A percentile compares a stretch with the other conserved stretches of the same genome.
phyloP scores from a whole-genome alignment of 92 coral and sea anemone species.

The Epizoanthus ramosus region DNA sequence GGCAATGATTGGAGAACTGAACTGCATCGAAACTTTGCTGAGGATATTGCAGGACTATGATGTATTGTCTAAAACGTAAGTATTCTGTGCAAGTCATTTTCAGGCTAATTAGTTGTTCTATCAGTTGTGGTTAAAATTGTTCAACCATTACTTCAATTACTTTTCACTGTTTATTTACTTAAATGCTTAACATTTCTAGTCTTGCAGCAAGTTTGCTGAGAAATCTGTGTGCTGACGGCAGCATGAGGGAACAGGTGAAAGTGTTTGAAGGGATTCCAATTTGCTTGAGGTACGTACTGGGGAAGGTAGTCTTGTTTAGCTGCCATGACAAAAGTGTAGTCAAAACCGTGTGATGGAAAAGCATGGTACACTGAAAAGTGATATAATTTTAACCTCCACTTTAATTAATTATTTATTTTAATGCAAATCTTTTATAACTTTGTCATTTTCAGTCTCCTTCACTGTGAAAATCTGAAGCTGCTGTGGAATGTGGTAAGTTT shows the following conservation, averaged over 20 bases:
- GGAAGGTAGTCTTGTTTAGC: no score
- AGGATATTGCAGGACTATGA: constrained; percentile 94
- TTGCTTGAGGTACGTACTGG: constrained; percentile 77
- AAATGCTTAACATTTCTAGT: constrained; percentile 42
- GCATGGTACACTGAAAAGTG: not conserved
- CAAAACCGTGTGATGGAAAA: no score
- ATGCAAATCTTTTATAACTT: not conserved
- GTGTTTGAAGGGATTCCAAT: constrained; percentile 97
- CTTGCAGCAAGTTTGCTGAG: constrained; percentile 89
- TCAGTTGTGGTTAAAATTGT: not conserved
- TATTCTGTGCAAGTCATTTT: not conserved
- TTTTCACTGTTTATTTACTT: not conserved
- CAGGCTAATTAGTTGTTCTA: not conserved
- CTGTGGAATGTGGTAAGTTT: constrained; percentile 94
- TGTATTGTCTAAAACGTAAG: constrained; percentile 93
- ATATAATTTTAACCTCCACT: not conserved
- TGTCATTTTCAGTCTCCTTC: constrained; percentile 73
- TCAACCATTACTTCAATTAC: not conserved
- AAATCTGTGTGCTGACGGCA: constrained; percentile 87
- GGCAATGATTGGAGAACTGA: constrained; percentile 89
- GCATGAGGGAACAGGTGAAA: constrained; percentile 93
- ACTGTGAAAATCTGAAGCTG: constrained; percentile 86
- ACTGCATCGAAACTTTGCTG: constrained; percentile 87
- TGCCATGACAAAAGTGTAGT: no score
- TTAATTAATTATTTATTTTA: not conserved